Percentiles rank a stretch among this genome's conserved stretches.
Evolutionary conservation across 35 echinoderm and acorn worm genomes (phyloP).

Genomic region (Amphiura filiformis): DNA sequence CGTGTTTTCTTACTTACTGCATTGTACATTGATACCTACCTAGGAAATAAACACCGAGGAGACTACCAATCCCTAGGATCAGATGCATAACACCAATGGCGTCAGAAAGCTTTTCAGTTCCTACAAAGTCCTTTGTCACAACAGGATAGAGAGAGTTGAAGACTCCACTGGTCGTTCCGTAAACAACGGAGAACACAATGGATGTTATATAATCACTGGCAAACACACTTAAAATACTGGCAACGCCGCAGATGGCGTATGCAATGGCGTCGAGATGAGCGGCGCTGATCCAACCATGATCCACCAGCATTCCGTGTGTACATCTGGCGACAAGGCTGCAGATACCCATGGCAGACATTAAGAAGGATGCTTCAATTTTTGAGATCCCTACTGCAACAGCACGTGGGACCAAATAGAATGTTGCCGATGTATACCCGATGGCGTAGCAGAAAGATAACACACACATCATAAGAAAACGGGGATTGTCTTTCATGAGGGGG

Average conservation of each 20-base stretch:
- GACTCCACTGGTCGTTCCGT: background rate
- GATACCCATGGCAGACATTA: background rate
- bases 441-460: background rate
- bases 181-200: background rate
- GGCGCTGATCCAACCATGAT: background rate
- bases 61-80: background rate
- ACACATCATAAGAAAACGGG: slow-evolving; percentile 4
- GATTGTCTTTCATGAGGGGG: background rate
- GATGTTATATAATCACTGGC: background rate
- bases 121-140: background rate
- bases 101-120: background rate
- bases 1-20: background rate
- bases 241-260: background rate
- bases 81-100: background rate
- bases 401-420: background rate
- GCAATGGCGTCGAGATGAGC: background rate
- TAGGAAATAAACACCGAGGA: background rate
- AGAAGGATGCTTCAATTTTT: background rate
- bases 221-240: slow-evolving; percentile 10
- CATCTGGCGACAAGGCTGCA: background rate
- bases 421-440: slow-evolving; percentile 1
- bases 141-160: background rate
- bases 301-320: background rate
- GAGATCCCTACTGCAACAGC: background rate
- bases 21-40: background rate